phyloP scores from a whole-genome alignment of 30 jellyfish, hydroid and myxozoan genomes.

The Cassiopea andromeda region DNA sequence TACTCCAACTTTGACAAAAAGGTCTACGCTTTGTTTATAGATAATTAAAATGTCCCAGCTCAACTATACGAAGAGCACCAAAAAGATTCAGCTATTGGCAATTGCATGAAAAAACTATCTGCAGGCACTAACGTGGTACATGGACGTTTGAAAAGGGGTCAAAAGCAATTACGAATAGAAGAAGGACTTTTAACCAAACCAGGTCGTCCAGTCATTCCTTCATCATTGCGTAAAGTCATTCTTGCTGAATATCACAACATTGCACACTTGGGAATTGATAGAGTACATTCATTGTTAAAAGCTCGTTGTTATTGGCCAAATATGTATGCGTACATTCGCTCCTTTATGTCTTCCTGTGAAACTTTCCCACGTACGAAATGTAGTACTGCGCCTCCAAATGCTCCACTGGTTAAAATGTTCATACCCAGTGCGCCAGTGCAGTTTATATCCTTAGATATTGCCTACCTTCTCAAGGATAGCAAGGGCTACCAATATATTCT shows the following conservation, averaged over 20 bases:
- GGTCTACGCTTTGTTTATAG: conserved; percentile 13
- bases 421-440: neutral
- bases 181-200: conserved; percentile 30
- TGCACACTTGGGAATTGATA: conserved; percentile 45
- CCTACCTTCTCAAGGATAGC: conserved; percentile 50
- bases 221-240: conserved; percentile 12
- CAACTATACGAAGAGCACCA: conserved; percentile 45
- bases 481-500: conserved; percentile 49
- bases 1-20: conserved; percentile 1
- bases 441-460: conserved; percentile 44
- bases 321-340: conserved; percentile 38
- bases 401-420: conserved; percentile 6
- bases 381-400: conserved; percentile 53
- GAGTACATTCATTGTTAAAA: conserved; percentile 45
- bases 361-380: conserved; percentile 46
- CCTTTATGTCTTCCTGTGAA: conserved; percentile 46
- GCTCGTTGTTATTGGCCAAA: conserved; percentile 64
- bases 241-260: conserved; percentile 2
- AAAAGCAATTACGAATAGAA: conserved; percentile 21
- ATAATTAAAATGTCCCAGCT: conserved; percentile 1
- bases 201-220: conserved; percentile 49
- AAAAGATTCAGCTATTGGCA: conserved; percentile 11
- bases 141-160: conserved; percentile 38
- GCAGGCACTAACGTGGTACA: neutral
- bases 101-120: conserved; percentile 6